phyloP scores from a whole-genome alignment of 2,113 vertebrate species.

The Microcebus lehilahytsara region DNA sequence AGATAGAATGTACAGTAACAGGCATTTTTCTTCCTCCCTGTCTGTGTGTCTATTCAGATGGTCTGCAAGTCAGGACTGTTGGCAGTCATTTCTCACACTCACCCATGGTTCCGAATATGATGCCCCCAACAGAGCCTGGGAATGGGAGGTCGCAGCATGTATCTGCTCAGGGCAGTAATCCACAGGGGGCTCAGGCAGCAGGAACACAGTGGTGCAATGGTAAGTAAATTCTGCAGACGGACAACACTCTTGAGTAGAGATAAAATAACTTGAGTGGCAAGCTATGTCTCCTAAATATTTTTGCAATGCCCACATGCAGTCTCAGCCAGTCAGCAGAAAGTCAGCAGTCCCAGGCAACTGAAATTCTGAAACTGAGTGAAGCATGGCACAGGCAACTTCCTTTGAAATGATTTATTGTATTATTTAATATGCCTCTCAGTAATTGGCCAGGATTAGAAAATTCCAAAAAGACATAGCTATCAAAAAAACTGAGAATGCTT shows the following conservation, averaged over 20 bases:
- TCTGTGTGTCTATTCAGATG: not conserved
- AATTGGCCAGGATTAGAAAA: not conserved
- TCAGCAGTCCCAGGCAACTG: not conserved
- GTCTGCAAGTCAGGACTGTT: not conserved
- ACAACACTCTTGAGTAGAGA: not conserved
- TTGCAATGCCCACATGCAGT: not conserved
- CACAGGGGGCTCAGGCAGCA: not conserved
- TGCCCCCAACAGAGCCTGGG: not conserved
- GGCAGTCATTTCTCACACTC: not conserved
- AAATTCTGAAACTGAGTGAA: not conserved
- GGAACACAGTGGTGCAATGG: not conserved
- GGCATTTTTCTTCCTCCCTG: not conserved
- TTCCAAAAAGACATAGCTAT: not conserved
- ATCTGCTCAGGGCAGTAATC: not conserved
- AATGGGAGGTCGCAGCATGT: not conserved
- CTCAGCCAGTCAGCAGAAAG: not conserved
- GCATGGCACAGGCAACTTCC: not conserved
- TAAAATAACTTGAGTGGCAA: not conserved
- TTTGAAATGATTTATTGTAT: not conserved
- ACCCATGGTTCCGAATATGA: not conserved
- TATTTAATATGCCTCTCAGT: not conserved
- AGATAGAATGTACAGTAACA: not conserved
- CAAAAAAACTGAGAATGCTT: not conserved
- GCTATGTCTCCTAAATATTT: not conserved
- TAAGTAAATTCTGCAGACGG: not conserved